Evolutionary conservation across 2,797 vertebrate genomes (phyloP).

Genomic region (Sebastes diploproa): DNA sequence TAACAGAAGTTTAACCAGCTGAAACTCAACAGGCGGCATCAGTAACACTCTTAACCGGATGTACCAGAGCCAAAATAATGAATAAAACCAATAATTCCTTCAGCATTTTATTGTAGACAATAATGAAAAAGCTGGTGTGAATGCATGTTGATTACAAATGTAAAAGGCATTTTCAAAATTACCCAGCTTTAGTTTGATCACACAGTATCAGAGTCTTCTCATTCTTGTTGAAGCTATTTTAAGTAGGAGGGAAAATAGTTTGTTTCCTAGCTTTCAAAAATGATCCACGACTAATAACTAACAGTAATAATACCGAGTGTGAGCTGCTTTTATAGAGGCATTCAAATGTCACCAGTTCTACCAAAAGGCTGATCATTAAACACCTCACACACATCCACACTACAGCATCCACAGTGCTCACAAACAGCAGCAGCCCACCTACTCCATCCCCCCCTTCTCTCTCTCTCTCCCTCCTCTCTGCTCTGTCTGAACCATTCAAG

Average conservation of each 20-base stretch:
- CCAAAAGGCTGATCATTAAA: not conserved
- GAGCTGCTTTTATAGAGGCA: not conserved
- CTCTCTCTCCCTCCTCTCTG: not conserved
- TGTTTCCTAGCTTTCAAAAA: not conserved
- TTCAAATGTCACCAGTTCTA: not conserved
- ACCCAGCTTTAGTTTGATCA: not conserved
- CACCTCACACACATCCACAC: not conserved
- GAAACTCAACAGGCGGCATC: not conserved
- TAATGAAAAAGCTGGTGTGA: not conserved
- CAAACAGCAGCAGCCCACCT: not conserved
- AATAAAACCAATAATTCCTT: not conserved
- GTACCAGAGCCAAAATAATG: not conserved
- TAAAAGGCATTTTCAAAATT: not conserved
- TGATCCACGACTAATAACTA: not conserved
- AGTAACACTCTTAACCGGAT: not conserved
- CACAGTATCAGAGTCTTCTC: not conserved
- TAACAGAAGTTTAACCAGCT: not conserved
- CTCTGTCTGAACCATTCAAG: constrained; percentile 61
- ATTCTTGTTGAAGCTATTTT: not conserved
- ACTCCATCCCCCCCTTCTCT: not conserved
- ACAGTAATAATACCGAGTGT: not conserved
- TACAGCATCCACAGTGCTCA: constrained; percentile 22
- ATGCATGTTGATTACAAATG: not conserved
- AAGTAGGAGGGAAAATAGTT: not conserved
- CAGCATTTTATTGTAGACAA: no score